phyloP scores from a whole-genome alignment of 92 coral and sea anemone genomes.

The Ricordea florida region DNA sequence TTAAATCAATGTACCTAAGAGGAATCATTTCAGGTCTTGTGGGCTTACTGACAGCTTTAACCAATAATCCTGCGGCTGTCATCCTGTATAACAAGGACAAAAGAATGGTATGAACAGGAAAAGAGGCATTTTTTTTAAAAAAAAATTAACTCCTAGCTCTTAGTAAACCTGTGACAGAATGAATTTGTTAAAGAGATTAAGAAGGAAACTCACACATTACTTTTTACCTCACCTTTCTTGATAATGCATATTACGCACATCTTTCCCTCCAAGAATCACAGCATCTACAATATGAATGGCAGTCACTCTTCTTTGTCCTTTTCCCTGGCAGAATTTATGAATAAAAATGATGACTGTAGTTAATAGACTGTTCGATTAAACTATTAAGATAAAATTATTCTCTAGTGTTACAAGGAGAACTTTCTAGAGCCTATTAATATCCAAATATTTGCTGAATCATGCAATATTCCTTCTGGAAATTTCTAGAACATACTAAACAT shows the following conservation, averaged over 20 bases:
- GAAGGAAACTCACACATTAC: background rate
- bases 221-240: slow-evolving; percentile 69
- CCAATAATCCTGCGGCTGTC: slow-evolving; percentile 77
- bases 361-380: too few species aligned
- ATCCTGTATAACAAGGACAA: slow-evolving; percentile 55
- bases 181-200: background rate
- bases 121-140: too few species aligned
- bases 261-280: slow-evolving; percentile 85
- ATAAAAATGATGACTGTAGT: background rate
- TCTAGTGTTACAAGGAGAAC: too few species aligned
- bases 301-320: slow-evolving; percentile 82
- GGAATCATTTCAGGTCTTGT: slow-evolving; percentile 85
- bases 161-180: too few species aligned
- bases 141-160: too few species aligned
- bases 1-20: slow-evolving; percentile 60
- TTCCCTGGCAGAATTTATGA: slow-evolving; percentile 52
- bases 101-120: background rate
- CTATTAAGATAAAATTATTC: too few species aligned
- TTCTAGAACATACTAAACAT: too few species aligned
- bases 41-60: slow-evolving; percentile 81
- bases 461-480: too few species aligned
- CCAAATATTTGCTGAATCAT: too few species aligned
- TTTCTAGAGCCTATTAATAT: too few species aligned
- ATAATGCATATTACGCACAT: slow-evolving; percentile 84
- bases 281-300: slow-evolving; percentile 92